Percentiles rank a stretch among this genome's conserved stretches.
phyloP scores from a whole-genome alignment of 2,113 vertebrate genomes.

The Setophaga petechia region DNA sequence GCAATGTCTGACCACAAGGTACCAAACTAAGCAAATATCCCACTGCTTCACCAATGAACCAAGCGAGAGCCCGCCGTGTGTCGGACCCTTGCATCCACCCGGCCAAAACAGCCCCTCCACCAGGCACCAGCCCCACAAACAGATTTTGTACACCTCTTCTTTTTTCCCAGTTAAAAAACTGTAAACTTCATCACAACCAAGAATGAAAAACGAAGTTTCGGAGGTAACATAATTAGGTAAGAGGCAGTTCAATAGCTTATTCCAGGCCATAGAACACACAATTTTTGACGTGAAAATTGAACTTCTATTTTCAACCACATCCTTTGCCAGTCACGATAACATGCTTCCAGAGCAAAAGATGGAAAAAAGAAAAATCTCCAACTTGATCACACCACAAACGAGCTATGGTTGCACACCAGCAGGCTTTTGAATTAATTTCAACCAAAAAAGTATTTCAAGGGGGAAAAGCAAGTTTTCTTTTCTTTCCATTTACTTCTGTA shows the following conservation, averaged over 20 bases:
- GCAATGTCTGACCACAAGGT: not conserved
- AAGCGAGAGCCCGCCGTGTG: rapidly evolving
- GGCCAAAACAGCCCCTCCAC: not conserved
- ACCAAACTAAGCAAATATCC: not conserved
- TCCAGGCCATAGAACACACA: not conserved
- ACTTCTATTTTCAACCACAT: not conserved
- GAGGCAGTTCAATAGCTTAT: not conserved
- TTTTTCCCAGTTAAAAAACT: not conserved
- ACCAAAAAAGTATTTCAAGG: not conserved
- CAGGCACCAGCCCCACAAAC: not conserved
- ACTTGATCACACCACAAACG: rapidly evolving
- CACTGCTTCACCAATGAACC: rapidly evolving
- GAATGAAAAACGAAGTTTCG: not conserved
- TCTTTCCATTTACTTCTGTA: not conserved
- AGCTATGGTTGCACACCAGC: not conserved
- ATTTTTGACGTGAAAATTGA: not conserved
- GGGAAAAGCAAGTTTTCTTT: not conserved
- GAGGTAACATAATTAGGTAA: not conserved
- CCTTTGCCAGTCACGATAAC: not conserved
- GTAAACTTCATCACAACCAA: not conserved
- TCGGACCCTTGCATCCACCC: rapidly evolving
- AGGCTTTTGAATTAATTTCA: not conserved
- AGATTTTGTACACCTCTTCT: not conserved
- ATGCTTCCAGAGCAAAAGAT: not conserved
- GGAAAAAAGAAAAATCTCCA: not conserved